A percentile compares a stretch with the other conserved stretches of the same genome.
These are phyloP conservation scores for Dolichomitus sp. DNA, from an alignment of 2,888 invertebrate species.

Conservation along the genomic window DNA sequence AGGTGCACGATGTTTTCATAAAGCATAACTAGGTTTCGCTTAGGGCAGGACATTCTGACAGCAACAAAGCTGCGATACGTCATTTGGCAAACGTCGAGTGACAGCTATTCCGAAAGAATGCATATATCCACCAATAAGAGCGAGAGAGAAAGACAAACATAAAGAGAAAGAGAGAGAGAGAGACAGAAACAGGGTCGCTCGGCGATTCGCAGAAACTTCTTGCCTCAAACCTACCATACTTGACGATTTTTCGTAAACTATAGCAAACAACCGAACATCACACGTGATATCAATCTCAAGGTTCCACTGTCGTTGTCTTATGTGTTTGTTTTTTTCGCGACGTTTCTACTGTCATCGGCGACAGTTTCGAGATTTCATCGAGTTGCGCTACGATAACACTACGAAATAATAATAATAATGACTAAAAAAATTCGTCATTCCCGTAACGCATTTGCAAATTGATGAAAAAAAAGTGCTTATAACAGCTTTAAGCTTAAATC, in stretches of 20 bases:
- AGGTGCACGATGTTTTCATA: neutral
- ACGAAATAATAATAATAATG: neutral
- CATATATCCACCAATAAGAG: constrained; percentile 41
- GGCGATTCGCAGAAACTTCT: neutral
- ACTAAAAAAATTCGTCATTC: too few species aligned
- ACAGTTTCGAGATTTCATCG: neutral
- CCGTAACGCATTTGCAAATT: too few species aligned
- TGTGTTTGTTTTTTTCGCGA: neutral
- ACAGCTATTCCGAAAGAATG: constrained; percentile 61
- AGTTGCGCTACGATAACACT: neutral
- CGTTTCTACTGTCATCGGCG: constrained; percentile 2
- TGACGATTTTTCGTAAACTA: constrained; percentile 8
- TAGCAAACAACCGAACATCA: neutral
- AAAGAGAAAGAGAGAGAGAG: constrained; percentile 5
- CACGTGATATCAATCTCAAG: constrained; percentile 23
- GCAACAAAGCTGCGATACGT: constrained; percentile 22
- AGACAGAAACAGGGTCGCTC: constrained; percentile 11
- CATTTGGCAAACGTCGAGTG: constrained; percentile 36
- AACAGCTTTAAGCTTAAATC: too few species aligned
- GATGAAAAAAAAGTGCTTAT: too few species aligned
- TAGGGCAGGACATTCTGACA: neutral
- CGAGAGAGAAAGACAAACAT: neutral
- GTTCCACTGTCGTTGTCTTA: constrained; percentile 20
- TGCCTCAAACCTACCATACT: neutral
- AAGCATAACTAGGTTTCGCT: neutral